phyloP scores from a whole-genome alignment of 2,797 vertebrate genomes.

The Halcyon chelicuti region DNA sequence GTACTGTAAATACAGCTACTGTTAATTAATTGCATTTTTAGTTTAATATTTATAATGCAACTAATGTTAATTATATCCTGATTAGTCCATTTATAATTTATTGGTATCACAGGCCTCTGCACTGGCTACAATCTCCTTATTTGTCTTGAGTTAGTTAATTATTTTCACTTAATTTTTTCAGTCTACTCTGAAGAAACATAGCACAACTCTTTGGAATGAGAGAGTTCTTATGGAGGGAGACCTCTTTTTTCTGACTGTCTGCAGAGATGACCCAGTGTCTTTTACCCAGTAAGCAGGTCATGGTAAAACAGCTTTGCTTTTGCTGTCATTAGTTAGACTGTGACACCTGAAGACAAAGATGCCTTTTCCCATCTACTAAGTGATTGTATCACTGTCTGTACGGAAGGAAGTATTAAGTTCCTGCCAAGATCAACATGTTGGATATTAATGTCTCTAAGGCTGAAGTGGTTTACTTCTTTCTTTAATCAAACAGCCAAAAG shows the following conservation, averaged over 20 bases:
- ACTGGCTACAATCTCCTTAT: not conserved
- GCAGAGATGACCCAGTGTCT: not conserved
- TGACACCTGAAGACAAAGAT: not conserved
- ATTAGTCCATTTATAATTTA: not conserved
- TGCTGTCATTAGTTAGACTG: not conserved
- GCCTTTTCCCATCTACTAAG: not conserved
- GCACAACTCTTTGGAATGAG: not conserved
- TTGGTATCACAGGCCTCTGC: not conserved
- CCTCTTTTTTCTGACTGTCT: not conserved
- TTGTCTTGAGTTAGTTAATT: not conserved
- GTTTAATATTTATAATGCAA: not conserved
- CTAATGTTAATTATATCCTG: not conserved
- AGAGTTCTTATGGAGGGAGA: not conserved
- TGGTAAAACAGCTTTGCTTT: not conserved
- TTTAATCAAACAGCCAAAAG: conserved; percentile 34
- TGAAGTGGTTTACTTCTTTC: conserved; percentile 35
- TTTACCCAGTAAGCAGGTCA: not conserved
- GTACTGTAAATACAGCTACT: not conserved
- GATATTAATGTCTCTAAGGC: not conserved
- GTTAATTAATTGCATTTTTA: not conserved
- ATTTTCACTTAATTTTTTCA: not conserved
- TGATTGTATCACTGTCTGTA: not conserved
- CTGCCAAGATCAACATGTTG: not conserved
- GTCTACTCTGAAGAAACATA: not conserved
- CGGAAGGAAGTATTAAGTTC: not conserved